These are phyloP conservation scores for Arenaria interpres DNA, from an alignment of 2,113 vertebrate species.

Conservation along the genomic window DNA sequence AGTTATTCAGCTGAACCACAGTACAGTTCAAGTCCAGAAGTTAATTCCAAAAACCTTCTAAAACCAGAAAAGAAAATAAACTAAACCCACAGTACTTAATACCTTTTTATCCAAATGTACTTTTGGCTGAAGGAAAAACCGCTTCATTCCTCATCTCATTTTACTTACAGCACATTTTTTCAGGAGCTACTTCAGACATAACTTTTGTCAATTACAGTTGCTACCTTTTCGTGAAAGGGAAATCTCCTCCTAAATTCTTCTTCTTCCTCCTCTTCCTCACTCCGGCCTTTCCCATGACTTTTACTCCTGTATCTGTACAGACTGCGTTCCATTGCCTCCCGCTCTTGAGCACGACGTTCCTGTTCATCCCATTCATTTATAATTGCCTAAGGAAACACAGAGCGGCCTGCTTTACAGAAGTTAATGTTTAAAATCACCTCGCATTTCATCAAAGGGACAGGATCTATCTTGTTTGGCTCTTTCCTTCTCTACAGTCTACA, in stretches of 20 bases:
- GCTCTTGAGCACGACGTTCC: constrained; percentile 79
- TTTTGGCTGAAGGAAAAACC: background rate
- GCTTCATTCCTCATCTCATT: background rate
- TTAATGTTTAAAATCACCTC: background rate
- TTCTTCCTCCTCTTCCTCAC: constrained; percentile 90
- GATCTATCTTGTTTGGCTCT: background rate
- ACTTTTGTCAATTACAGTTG: background rate
- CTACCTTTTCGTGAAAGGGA: constrained; percentile 86
- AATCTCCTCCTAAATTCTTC: constrained; percentile 85
- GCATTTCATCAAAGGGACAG: background rate
- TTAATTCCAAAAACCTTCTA: background rate
- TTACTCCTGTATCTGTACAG: constrained; percentile 84
- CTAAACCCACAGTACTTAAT: background rate
- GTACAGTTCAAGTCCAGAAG: background rate
- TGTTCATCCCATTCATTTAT: constrained; percentile 96
- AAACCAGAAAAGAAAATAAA: background rate
- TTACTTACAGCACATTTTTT: background rate
- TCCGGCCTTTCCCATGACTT: constrained; percentile 76
- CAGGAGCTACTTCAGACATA: background rate
- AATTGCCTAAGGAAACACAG: constrained; percentile 72
- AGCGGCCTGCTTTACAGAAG: constrained; percentile 5
- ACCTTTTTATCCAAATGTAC: background rate
- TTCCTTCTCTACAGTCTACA: background rate
- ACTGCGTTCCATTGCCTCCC: constrained; percentile 80
- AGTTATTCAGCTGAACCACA: background rate